phyloP scores from a whole-genome alignment of 2,888 invertebrate genomes.

The Aphidius colemani region DNA sequence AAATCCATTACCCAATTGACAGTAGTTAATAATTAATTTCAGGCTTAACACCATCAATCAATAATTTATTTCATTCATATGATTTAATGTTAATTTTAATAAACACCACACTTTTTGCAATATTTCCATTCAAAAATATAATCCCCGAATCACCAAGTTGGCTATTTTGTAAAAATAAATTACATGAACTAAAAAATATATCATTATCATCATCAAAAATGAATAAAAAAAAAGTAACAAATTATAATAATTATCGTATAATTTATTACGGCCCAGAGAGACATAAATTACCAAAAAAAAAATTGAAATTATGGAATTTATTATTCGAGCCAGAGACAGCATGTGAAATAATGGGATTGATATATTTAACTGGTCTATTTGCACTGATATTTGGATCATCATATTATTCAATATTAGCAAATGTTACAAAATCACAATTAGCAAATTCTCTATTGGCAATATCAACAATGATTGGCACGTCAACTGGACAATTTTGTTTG shows the following conservation, averaged over 20 bases:
- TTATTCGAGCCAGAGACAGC: constrained; percentile 33
- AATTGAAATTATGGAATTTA: constrained; percentile 32
- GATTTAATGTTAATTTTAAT: constrained; percentile 34
- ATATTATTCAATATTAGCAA: constrained; percentile 31
- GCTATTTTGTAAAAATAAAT: constrained; percentile 33
- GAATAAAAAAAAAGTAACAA: constrained; percentile 27
- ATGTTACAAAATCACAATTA: constrained; percentile 30
- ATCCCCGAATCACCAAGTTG: constrained; percentile 39
- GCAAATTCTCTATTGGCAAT: constrained; percentile 30
- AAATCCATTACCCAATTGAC: no score
- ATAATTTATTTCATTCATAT: constrained; percentile 31
- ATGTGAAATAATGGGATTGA: constrained; percentile 35
- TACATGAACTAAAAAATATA: constrained; percentile 24
- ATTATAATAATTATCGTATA: constrained; percentile 26
- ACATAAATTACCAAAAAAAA: constrained; percentile 27
- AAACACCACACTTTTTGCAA: constrained; percentile 30
- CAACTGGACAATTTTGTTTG: constrained; percentile 34
- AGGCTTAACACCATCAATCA: constrained; percentile 34
- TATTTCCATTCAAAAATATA: constrained; percentile 32
- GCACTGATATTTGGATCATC: constrained; percentile 35
- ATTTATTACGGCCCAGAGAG: constrained; percentile 27
- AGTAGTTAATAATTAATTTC: no score
- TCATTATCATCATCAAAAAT: constrained; percentile 28
- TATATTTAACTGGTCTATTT: constrained; percentile 34
- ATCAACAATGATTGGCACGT: constrained; percentile 31